phyloP scores from a whole-genome alignment of 2,797 vertebrate species.

The Eutrigla gurnardus region DNA sequence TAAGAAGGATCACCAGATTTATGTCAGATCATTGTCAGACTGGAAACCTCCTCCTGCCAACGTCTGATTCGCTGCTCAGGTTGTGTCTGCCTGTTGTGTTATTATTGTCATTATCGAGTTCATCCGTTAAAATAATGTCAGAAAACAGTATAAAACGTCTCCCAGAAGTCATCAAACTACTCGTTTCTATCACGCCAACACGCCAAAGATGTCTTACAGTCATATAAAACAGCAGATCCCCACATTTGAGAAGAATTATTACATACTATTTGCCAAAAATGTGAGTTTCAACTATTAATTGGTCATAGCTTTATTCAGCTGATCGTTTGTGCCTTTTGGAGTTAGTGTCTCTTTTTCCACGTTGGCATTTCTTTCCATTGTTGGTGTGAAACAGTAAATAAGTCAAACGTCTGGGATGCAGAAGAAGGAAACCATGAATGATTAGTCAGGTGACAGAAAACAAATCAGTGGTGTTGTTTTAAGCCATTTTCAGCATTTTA shows the following conservation, averaged over 20 bases:
- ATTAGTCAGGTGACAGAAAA: too few species aligned
- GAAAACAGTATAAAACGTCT: not conserved
- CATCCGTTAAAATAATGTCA: not conserved
- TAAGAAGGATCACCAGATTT: slow-evolving; percentile 19
- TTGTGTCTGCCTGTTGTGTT: not conserved
- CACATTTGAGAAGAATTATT: not conserved
- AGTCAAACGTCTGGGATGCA: too few species aligned
- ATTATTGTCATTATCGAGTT: not conserved
- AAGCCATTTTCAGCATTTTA: too few species aligned
- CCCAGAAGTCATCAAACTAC: not conserved
- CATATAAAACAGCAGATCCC: not conserved
- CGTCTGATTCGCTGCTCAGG: not conserved
- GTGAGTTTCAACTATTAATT: too few species aligned
- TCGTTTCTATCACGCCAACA: not conserved
- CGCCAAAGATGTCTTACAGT: not conserved
- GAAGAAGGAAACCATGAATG: too few species aligned
- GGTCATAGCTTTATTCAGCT: too few species aligned
- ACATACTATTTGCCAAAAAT: too few species aligned
- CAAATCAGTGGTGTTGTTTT: too few species aligned
- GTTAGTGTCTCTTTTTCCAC: too few species aligned
- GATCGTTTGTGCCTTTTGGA: too few species aligned
- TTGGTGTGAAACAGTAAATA: too few species aligned
- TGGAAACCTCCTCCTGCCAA: slow-evolving; percentile 24
- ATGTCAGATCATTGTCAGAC: slow-evolving; percentile 37
- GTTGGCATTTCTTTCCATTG: too few species aligned